Percentiles rank a stretch among this genome's conserved stretches.
Evolutionary conservation across 2,797 vertebrate species (phyloP).

Genomic region (Peromyscus attwateri): DNA sequence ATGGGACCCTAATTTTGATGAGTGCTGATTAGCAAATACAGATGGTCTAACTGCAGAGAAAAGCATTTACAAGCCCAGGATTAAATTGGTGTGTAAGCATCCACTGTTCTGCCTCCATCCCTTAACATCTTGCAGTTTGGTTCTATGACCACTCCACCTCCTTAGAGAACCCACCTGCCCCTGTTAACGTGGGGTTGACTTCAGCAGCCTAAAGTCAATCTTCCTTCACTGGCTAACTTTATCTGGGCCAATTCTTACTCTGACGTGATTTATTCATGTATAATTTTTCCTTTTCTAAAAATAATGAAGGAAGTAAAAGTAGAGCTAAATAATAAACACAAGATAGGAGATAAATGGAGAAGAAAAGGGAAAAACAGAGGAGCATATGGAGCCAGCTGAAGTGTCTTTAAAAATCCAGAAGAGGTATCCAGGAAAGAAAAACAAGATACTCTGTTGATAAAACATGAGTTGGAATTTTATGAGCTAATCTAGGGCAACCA

Average conservation of each 20-base stretch:
- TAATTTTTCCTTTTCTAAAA: constrained; percentile 49
- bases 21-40: constrained; percentile 33
- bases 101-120: not conserved
- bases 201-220: not conserved
- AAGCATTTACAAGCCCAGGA: constrained; percentile 14
- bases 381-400: not conserved
- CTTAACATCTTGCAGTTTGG: not conserved
- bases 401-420: constrained; percentile 37
- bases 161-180: not conserved
- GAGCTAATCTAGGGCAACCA: constrained; percentile 6
- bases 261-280: not conserved
- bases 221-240: not conserved
- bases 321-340: constrained; percentile 34
- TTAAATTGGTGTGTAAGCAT: not conserved
- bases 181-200: not conserved
- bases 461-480: constrained; percentile 44
- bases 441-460: not conserved
- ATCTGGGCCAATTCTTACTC: not conserved
- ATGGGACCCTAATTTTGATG: not conserved
- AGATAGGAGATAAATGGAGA: not conserved
- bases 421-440: not conserved
- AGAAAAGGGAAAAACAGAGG: not conserved
- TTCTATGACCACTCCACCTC: not conserved
- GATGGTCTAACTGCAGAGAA: constrained; percentile 19
- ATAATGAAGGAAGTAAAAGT: constrained; percentile 12